Base-by-base conservation (phyloP, 1,140 invertebrate genomes). In the Meloidogyne floridensis region DNA sequence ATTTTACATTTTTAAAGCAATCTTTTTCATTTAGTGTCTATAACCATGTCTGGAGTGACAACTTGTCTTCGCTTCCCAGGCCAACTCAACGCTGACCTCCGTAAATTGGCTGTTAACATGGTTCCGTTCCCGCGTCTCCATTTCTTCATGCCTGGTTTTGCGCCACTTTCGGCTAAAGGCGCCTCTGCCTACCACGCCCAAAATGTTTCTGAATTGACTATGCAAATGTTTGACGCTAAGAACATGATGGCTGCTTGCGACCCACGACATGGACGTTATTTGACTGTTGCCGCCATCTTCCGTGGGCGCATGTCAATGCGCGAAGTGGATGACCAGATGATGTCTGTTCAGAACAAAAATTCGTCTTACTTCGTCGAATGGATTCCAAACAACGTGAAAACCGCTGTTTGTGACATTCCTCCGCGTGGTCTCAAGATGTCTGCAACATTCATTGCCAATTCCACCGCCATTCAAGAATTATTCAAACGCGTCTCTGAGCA, bases 51-150 rank as follows among this genome's bases (percentile, higher is more conserved):
- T 75, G 95, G 95, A 10, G 94, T 96, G 0, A 95, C 94, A 88
- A 93, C 92, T 43, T 92, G 92, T 87, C 89, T 92, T 72, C 89
- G 92, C 72, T 92, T 92, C 84, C 92, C 92, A 42, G 92, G 92
- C 74, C 92, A 92, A 84, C 82, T 93, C 78, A 93, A 93, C 83
- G 95, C 96, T 72, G 95, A 97, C 92, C 91, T 97, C 70, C 92
- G 96, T 75, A 97, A 97, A 92, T 86, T 97, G 83, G 96, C 96
- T 43, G 96, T 97, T 15, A 97, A 97, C 91, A 97, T 97, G 95
- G 95, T 97, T 71, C 95, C 95, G 74, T 97, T 92, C 86, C 96
- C 95, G 20, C 93, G 96, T 88, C 93, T 97, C 7, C 95, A 97
- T 90, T 97, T 97, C 93, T 97, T 96, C 90, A 96, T 96, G 93